Conservation (phyloP, 2,888 invertebrate species). For the Apotomis betuletana region DNA sequence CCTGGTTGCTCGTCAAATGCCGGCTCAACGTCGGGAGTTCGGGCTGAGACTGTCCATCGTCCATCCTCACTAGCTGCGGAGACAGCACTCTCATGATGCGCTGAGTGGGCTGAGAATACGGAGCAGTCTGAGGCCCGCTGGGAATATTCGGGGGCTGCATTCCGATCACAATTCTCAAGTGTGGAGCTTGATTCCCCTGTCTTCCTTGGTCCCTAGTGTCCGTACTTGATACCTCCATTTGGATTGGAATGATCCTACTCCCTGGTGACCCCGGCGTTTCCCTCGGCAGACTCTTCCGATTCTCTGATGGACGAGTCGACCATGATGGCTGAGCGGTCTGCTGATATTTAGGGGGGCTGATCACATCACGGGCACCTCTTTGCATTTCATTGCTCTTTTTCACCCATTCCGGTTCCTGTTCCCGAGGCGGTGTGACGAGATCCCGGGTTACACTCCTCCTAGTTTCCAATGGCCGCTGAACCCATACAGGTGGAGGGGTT, state of each 20-base stretch:
- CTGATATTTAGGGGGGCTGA: constrained; percentile 76
- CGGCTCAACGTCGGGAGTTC: constrained; percentile 72
- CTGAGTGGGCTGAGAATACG: constrained; percentile 78
- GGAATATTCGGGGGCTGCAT: constrained; percentile 65
- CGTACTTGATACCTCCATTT: constrained; percentile 83
- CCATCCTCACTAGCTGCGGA: constrained; percentile 79
- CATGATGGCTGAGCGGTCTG: constrained; percentile 73
- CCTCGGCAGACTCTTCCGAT: constrained; percentile 73
- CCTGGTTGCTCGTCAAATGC: constrained; percentile 62
- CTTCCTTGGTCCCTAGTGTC: constrained; percentile 65
- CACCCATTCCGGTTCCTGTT: constrained; percentile 78
- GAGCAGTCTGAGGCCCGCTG: constrained; percentile 53
- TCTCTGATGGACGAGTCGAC: constrained; percentile 77
- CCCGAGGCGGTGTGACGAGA: constrained; percentile 71
- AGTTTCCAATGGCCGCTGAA: constrained; percentile 71
- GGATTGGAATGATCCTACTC: constrained; percentile 86
- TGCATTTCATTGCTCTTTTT: constrained; percentile 75
- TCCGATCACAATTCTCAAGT: constrained; percentile 76
- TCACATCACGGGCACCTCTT: constrained; percentile 67
- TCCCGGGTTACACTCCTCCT: constrained; percentile 71
- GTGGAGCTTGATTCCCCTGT: constrained; percentile 65
- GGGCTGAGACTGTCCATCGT: constrained; percentile 66
- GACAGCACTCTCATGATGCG: constrained; percentile 80
- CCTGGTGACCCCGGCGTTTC: constrained; percentile 65
- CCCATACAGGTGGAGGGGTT: constrained; percentile 79